A percentile compares a stretch with the other conserved stretches of the same genome.
Conservation (phyloP, 2,888 invertebrate genomes). For the Idaea biselata region DNA sequence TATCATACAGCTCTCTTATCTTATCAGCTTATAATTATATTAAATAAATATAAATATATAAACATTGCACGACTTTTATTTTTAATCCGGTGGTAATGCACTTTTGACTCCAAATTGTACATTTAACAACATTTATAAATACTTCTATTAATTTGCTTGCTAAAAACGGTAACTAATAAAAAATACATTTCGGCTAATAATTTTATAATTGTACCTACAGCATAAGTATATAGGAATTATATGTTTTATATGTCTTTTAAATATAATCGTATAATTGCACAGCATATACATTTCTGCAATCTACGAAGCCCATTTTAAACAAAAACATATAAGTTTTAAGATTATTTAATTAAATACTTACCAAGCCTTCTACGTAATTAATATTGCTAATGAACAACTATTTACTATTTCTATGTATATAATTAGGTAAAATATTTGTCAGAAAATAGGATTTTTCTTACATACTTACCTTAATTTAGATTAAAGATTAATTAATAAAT, state of each 20-base stretch:
- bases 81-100: neutral
- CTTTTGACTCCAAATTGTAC: neutral
- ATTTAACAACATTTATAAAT: neutral
- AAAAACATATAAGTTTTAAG: neutral
- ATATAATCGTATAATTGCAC: neutral
- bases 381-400: slow-evolving; percentile 43
- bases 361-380: slow-evolving; percentile 35
- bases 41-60: too few relatives aligned
- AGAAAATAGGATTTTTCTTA: slow-evolving; percentile 58
- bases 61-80: too few relatives aligned
- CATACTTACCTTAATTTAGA: slow-evolving; percentile 14
- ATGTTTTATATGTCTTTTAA: neutral
- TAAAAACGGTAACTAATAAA: neutral
- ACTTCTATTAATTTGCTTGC: neutral
- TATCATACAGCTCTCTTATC: too few relatives aligned
- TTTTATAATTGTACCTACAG: too few relatives aligned
- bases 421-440: slow-evolving; percentile 52
- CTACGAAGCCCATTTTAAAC: neutral
- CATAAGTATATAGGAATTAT: neutral
- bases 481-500: neutral
- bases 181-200: neutral
- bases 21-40: too few relatives aligned
- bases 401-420: slow-evolving; percentile 25
- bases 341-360: neutral
- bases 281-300: slow-evolving; percentile 5